phyloP scores from a whole-genome alignment of 64 coral and sea anemone species.

The Stichodactyla helianthus region DNA sequence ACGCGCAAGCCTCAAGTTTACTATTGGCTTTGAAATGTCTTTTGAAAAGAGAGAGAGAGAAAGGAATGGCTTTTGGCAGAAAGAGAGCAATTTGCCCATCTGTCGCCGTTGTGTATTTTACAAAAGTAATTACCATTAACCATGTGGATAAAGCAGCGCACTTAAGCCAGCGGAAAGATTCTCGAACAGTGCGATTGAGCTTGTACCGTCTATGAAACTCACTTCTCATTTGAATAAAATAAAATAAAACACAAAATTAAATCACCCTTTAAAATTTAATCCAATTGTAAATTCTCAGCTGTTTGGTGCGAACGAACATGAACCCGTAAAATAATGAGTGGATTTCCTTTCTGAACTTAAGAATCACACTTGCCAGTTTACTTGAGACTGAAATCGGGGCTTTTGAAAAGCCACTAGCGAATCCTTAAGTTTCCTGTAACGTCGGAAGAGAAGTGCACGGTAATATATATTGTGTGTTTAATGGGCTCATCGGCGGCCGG shows the following conservation, averaged over 20 bases:
- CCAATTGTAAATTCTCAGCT: neutral
- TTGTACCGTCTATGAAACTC: neutral
- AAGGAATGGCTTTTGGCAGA: neutral
- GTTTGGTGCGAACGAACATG: neutral
- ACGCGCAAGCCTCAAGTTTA: no score
- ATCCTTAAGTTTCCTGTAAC: neutral
- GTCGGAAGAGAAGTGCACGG: neutral
- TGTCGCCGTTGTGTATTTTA: neutral
- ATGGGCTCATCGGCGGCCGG: neutral
- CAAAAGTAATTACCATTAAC: neutral
- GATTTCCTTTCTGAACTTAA: neutral
- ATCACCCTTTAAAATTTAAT: neutral
- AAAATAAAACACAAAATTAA: neutral
- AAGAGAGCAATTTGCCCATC: neutral
- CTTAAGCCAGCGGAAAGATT: neutral
- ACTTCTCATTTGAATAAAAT: neutral
- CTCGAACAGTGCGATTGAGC: neutral
- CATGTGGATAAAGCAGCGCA: neutral
- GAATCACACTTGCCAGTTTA: neutral
- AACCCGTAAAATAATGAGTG: neutral
- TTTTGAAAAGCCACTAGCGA: neutral
- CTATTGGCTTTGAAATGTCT: neutral
- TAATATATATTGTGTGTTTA: neutral
- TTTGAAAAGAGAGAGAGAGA: neutral
- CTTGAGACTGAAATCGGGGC: neutral